Base-by-base conservation (phyloP, 92 coral and sea anemone species). In the Palythoa heliodiscus region DNA sequence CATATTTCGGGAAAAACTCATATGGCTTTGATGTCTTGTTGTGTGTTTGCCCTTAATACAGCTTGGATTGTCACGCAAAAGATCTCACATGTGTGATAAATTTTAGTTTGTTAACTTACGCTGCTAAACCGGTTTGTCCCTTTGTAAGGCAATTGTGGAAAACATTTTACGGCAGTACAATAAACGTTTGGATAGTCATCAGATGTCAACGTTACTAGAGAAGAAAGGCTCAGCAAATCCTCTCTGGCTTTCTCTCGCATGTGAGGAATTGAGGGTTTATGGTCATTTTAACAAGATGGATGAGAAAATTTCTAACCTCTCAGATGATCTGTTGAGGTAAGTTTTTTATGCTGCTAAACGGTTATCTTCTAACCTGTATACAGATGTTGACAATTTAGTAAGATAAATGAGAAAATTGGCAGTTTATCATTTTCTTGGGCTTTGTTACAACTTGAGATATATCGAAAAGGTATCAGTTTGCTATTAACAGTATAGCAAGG, bases 191-290 rank as follows among this genome's bases (percentile, higher is more conserved):
- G 99, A 97, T 83, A 94, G 91, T 4, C 91, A 95, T 37, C 99
- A 97, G 88, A 97, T 95, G 99, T 87, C 92, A 3, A 82, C 92
- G 64, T 78, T 97, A 22, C 74, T 97, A 57, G 91, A 93, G 76
- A 97, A 97, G 89, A 89, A 95, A 76, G 99, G 99, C 7, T 97
- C 99, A 12, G 95, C 98, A 5, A 97, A 97, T 63, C 99, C 99
- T 5, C 77, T 97, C 69, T 97, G 99, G 99, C 73, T 97, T 52
- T 92, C 99, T 11, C 75, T 97, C 40, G 99, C 99, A 10, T 97
- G 99, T 71, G 99, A 97, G 66, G 99, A 97, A 86, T 92, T 97
- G 22, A 88, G 99, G 67, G 99, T 97, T 20, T 97, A 88, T 76
- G 99, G 99, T 11, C 93, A 89, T 68, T 97, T 93, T 91, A 83